Conservation (phyloP, 2,113 vertebrate genomes). For the Theropithecus gelada region DNA sequence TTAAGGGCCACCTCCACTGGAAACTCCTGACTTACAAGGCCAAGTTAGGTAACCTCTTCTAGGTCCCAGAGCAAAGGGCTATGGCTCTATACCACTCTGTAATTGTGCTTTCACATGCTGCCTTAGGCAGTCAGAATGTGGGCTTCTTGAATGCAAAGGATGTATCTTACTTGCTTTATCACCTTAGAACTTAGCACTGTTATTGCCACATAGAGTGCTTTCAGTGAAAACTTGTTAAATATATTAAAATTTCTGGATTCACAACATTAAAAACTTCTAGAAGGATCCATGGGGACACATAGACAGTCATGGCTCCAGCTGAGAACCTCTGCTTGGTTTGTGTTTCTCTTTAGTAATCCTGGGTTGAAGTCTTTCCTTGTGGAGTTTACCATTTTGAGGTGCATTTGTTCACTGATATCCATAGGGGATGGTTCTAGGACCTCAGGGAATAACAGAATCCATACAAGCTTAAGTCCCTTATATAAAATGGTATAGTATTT, state of each 20-base stretch:
- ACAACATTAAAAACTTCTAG: not conserved
- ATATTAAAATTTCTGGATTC: not conserved
- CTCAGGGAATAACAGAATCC: not conserved
- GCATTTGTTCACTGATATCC: too few relatives aligned
- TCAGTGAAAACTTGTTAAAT: not conserved
- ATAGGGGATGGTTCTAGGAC: not conserved
- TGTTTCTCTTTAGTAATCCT: not conserved
- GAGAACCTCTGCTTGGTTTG: not conserved
- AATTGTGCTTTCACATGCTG: not conserved
- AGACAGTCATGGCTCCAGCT: not conserved
- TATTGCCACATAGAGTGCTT: not conserved
- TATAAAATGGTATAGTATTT: not conserved
- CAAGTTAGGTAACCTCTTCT: not conserved
- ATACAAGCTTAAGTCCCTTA: not conserved
- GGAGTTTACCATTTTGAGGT: not conserved
- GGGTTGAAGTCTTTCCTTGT: not conserved
- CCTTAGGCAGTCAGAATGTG: not conserved
- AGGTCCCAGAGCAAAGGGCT: not conserved
- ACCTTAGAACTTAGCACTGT: not conserved
- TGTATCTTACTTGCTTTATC: not conserved
- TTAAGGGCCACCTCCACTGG: not conserved
- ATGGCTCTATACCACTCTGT: not conserved
- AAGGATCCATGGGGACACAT: not conserved
- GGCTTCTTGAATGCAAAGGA: not conserved
- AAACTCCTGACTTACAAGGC: not conserved